Evolutionary conservation across 1,140 invertebrate species (phyloP), one percentile per base, ranked within the genome.

Genomic region (Heliothis subflexa): DNA sequence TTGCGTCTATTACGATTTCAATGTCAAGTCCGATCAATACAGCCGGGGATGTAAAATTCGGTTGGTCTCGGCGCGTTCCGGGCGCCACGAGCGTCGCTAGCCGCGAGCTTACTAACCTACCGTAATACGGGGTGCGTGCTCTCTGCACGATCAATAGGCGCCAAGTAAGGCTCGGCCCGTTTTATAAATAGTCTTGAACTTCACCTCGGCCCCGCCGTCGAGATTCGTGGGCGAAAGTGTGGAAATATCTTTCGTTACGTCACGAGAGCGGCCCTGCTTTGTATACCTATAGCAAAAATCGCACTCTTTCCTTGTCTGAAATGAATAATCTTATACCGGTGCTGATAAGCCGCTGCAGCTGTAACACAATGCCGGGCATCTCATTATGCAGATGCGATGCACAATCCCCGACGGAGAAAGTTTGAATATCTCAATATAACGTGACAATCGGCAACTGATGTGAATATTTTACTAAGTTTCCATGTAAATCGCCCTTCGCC

Each of bases 11-110:
- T 94, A 90, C 94, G 88, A 94, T 95, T 95, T 95, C 94, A 95
- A 95, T 95, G 94, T 95, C 94, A 95, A 93, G 91, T 89, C 90
- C 91, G 94, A 95, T 95, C 94, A 94, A 95, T 95, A 95, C 85
- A 84, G 85, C 88, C 90, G 89, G 89, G 91, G 89, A 91, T 91
- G 90, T 93, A 92, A 93, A 92, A 94, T 93, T 94, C 92, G 91
- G 91, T 79, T 85, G 85, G 77, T 88, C 86, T 92, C 92, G 90
- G 85, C 81, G 80, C 72, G 83, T 93, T 93, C 92, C 90, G 91
- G 93, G 91, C 85, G 86, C 86, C 81, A 87, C 91, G 89, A 89
- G 85, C 89, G 83, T 68, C 78, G 76, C 82, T 68, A 83, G 82
- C 80, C 83, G 83, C 89, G 88, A 85, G 86, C 86, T 87, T 89